Base-by-base conservation (phyloP, 2,888 invertebrate species). In the Galeopsomyia nigrocyanea region DNA sequence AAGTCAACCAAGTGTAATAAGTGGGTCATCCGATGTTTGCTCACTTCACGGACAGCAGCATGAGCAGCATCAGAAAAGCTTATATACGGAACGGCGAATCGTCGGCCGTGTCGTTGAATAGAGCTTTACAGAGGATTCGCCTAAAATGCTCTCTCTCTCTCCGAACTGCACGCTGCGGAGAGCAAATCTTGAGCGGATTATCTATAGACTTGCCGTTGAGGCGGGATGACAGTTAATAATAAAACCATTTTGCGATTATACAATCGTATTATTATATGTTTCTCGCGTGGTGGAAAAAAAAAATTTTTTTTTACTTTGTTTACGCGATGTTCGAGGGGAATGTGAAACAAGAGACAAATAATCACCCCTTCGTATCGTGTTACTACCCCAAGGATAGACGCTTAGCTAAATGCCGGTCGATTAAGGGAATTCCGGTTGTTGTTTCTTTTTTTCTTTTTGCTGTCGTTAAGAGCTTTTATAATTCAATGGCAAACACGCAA, bases 71-170 rank as follows among this genome's bases (percentile, higher is more conserved):
- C 47, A 26, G 26, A 10, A 57, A 57, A 58, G 63, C 57, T 66
- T 68, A 68, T 57, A 51, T 22, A 55, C 39, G 17, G 31, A 31
- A 31, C 31, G n/a, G n/a, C 7, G 31, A 31, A 31, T 31, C 31
- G 31, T 7, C 31, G 31, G 3, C 69, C 50, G 57, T 7, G 31
- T 31, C 31, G 31, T 7, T 73, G 77, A 77, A 75, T 75, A 65
- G 68, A 72, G 77, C 75, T 77, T 31, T 78, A 78, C 65, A n/a
- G n/a, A 55, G 71, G 75, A 78, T 78, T 75, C 76, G 61, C 51
- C 65, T n/a, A 56, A 68, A 74, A 77, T 67, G 73, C 69, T 75
- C 68, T n/a, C n/a, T n/a, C n/a, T n/a, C n/a, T n/a, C n/a, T n/a
- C n/a, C n/a, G n/a, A n/a, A n/a, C n/a, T n/a, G n/a, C n/a, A n/a